phyloP scores from a whole-genome alignment of 1,140 invertebrate genomes.

The Cotesia vestalis region DNA sequence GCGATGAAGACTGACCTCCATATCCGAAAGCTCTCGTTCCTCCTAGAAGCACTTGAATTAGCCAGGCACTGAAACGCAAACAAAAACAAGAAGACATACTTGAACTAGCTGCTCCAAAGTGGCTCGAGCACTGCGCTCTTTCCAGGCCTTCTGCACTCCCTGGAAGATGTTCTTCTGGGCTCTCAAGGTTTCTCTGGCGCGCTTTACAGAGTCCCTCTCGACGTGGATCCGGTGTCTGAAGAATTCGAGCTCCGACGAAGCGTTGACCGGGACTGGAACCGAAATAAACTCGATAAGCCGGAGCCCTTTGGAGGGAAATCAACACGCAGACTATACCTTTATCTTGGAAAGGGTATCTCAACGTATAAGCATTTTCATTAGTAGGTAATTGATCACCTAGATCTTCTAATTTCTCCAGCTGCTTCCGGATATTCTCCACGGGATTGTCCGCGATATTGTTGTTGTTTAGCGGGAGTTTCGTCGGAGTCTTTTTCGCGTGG shows the following conservation, averaged over 20 bases:
- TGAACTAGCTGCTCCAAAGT: slow-evolving; percentile 73
- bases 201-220: slow-evolving; percentile 78
- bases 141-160: slow-evolving; percentile 70
- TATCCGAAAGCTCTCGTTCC: slow-evolving; percentile 80
- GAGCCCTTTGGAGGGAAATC: not conserved
- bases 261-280: slow-evolving; percentile 58
- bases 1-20: slow-evolving; percentile 81
- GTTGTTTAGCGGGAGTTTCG: slow-evolving; percentile 53
- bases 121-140: slow-evolving; percentile 69
- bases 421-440: slow-evolving; percentile 78
- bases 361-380: slow-evolving; percentile 76
- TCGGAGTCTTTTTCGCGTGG: slow-evolving; percentile 66
- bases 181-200: slow-evolving; percentile 76
- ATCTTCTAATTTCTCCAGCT: slow-evolving; percentile 80
- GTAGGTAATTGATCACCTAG: slow-evolving; percentile 80
- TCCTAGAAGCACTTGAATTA: slow-evolving; percentile 65
- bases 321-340: slow-evolving; percentile 61
- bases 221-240: slow-evolving; percentile 81
- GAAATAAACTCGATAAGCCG: not conserved
- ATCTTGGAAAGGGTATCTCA: slow-evolving; percentile 79
- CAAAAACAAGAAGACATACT: slow-evolving; percentile 49
- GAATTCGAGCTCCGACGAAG: slow-evolving; percentile 78
- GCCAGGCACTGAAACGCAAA: not conserved
- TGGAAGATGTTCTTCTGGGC: slow-evolving; percentile 68
- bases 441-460: slow-evolving; percentile 71